These are phyloP conservation scores for Scylla paramamosain DNA, from an alignment of 1,140 invertebrate genomes.

Conservation along the genomic window DNA sequence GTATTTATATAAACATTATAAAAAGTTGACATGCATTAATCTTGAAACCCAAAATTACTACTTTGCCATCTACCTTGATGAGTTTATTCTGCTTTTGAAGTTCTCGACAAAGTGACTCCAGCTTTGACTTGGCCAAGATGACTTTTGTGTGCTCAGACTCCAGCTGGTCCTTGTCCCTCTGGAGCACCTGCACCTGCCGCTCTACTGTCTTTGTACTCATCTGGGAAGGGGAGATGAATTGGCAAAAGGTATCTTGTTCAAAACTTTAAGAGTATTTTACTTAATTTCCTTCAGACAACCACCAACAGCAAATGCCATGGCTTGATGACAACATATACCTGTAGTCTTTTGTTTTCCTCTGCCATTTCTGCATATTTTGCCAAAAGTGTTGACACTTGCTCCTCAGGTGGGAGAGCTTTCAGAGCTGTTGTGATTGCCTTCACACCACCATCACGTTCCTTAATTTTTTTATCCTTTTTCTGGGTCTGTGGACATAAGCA, in stretches of 20 bases:
- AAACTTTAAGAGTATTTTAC: too few relatives aligned
- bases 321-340: conserved; percentile 80
- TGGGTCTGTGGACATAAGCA: conserved; percentile 13
- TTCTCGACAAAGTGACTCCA: conserved; percentile 93
- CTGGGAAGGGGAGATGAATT: conserved; percentile 75
- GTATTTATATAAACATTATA: too few relatives aligned
- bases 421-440: conserved; percentile 63
- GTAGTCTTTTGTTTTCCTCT: conserved; percentile 88
- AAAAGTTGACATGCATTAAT: too few relatives aligned
- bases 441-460: conserved; percentile 53
- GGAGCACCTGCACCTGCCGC: conserved; percentile 85
- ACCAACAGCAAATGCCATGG: too few relatives aligned
- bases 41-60: background rate
- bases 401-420: conserved; percentile 61
- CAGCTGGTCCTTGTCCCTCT: conserved; percentile 87
- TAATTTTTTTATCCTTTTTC: conserved; percentile 71
- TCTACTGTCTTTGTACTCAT: conserved; percentile 84
- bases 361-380: conserved; percentile 87
- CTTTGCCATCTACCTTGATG: conserved; percentile 85
- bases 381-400: conserved; percentile 65
- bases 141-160: conserved; percentile 91
- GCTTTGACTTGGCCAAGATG: conserved; percentile 88
- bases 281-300: too few relatives aligned
- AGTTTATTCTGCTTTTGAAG: conserved; percentile 94
- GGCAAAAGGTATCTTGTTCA: too few relatives aligned